These are phyloP conservation scores for Mechanitis mazaeus DNA, from an alignment of 2,888 invertebrate species.

Conservation along the genomic window DNA sequence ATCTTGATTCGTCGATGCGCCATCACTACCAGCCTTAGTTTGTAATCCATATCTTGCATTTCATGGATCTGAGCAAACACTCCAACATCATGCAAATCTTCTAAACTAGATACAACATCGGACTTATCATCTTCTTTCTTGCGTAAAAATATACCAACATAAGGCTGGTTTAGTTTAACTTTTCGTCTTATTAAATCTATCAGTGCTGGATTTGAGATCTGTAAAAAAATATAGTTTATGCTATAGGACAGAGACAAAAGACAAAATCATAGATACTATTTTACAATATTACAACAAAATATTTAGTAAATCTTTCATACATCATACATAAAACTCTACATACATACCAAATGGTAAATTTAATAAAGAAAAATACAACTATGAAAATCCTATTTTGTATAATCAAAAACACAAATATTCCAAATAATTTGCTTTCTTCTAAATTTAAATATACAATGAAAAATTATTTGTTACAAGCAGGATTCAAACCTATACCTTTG, in stretches of 20 bases:
- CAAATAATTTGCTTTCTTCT: no score
- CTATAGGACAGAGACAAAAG: not conserved
- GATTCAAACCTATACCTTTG: no score
- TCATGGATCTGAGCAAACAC: slow-evolving; percentile 99
- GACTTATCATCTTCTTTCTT: slow-evolving; percentile 91
- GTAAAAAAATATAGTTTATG: slow-evolving; percentile 38
- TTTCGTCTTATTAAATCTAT: slow-evolving; percentile 94
- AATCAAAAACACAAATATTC: no score
- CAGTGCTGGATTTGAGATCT: slow-evolving; percentile 90
- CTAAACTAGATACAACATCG: slow-evolving; percentile 88
- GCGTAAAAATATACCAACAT: slow-evolving; percentile 97
- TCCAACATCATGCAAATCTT: slow-evolving; percentile 93
- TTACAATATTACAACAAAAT: not conserved
- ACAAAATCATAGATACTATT: not conserved
- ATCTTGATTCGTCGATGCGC: slow-evolving; percentile 93
- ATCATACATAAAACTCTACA: no score
- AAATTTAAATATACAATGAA: no score
- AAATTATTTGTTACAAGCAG: no score
- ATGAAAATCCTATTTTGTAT: no score
- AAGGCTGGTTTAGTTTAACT: slow-evolving; percentile 96
- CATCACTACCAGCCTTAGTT: slow-evolving; percentile 93
- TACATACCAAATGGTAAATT: no score
- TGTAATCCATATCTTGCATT: slow-evolving; percentile 95
- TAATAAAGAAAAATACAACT: no score
- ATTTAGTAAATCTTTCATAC: no score